phyloP scores from a whole-genome alignment of 2,888 invertebrate species.

The Melanostoma scalare region DNA sequence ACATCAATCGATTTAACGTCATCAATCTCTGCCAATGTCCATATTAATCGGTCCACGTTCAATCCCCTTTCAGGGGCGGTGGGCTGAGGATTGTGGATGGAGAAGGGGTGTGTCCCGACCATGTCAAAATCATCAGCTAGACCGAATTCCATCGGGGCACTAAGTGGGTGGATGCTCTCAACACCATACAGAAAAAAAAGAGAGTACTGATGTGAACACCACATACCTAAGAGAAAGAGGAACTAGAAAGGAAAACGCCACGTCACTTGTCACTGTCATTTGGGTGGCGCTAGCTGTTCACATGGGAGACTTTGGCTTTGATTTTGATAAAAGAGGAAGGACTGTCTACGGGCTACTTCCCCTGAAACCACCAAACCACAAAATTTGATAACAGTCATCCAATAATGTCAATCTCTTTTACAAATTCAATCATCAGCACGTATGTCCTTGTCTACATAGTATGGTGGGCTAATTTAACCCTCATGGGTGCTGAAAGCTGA shows the following conservation, averaged over 20 bases:
- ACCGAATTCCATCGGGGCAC: constrained; percentile 38
- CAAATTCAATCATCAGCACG: constrained; percentile 71
- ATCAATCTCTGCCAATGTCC: constrained; percentile 72
- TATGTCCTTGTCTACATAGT: constrained; percentile 55
- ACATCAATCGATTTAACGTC: constrained; percentile 70
- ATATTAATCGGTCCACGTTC: constrained; percentile 67
- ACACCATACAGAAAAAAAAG: not conserved
- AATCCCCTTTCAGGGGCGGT: constrained; percentile 32
- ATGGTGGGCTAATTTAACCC: constrained; percentile 53
- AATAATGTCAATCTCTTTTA: constrained; percentile 71
- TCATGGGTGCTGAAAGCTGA: constrained; percentile 6
- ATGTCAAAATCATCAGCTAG: constrained; percentile 63
- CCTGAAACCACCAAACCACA: constrained; percentile 41
- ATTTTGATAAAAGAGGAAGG: not conserved
- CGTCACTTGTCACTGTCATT: constrained; percentile 60
- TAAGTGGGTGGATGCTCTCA: constrained; percentile 41
- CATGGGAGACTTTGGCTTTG: not conserved
- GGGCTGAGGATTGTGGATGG: not conserved
- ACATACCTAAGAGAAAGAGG: not conserved
- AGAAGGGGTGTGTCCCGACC: constrained; percentile 32
- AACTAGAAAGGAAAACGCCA: constrained; percentile 36
- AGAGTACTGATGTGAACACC: not conserved
- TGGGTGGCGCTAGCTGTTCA: not conserved
- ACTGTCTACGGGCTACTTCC: not conserved
- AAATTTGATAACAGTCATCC: constrained; percentile 70